Base-by-base conservation (phyloP, 2,113 vertebrate genomes). In the Hydrochoerus hydrochaeris region DNA sequence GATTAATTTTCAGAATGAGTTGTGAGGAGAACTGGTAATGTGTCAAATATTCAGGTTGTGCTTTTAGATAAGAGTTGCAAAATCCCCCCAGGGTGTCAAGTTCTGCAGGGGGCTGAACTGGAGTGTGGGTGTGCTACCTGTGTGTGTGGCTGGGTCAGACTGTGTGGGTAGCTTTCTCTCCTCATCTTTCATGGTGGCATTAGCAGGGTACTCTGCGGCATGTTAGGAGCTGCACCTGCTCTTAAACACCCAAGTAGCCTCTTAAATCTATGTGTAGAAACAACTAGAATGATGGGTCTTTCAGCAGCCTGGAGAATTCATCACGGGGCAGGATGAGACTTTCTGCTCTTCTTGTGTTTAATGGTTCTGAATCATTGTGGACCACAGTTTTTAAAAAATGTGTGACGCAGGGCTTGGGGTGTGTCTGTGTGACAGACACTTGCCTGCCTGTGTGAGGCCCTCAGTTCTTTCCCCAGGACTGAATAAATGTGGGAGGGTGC, bases 111-210 rank as follows among this genome's bases (percentile, higher is more conserved):
- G 17, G 4, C 35, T 7, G 20, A 49, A 2, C 0, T 28, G 20
- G 67, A 52, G 22, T 22, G 83, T 11, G 57, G 14, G 1, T 3
- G 13, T 1, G 44, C 8, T 10, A 32, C 32, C 5, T n/a, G 1
- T 0, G 0, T 63, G n/a, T 54, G 17, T 5, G 14, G 17, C 30
- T 14, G 67, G 30, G 41, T 88, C 71, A 11, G 0, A 9, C 7
- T 11, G 16, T 0, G 7, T 1, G 24, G 26, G 6, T 22, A 60
- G 87, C 3, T 30, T 17, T 24, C n/a, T 11, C 28, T 20, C 12
- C 5, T 71, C 7, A 52, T 3, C 4, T 20, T 38, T 8, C 63
- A 16, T 4, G 0, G 2, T 4, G 17, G 44, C 24, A 0, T 35
- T 52, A 35, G n/a, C 84, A 38, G 63, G 17, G 24, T 62, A 11